Conservation (phyloP, 2,888 invertebrate genomes). For the Gisinianus flammeolus region DNA sequence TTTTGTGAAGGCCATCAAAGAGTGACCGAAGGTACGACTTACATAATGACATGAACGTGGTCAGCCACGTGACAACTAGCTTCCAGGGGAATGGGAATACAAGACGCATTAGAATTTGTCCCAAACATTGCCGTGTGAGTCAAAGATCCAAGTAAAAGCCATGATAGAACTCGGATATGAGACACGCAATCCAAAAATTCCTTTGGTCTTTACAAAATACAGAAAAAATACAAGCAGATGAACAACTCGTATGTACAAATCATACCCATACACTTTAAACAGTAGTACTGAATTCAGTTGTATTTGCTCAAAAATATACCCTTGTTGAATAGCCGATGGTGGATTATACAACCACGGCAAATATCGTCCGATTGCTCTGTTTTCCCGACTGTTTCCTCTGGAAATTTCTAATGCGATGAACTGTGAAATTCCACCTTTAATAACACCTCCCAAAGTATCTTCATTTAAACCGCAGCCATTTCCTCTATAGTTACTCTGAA, state of each 20-base stretch:
- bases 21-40: constrained; percentile 61
- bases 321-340: constrained; percentile 79
- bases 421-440: constrained; percentile 94
- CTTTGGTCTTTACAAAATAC: constrained; percentile 80
- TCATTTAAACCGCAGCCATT: constrained; percentile 80
- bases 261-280: too few relatives aligned
- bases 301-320: too few relatives aligned
- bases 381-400: constrained; percentile 82
- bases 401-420: constrained; percentile 93
- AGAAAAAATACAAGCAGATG: too few relatives aligned
- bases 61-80: constrained; percentile 96
- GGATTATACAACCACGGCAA: constrained; percentile 90
- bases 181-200: constrained; percentile 95
- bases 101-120: constrained; percentile 64
- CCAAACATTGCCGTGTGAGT: constrained; percentile 79
- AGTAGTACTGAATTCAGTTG: too few relatives aligned
- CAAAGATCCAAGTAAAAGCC: constrained; percentile 94
- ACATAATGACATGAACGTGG: constrained; percentile 94
- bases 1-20: neutral
- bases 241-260: too few relatives aligned
- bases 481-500: constrained; percentile 74
- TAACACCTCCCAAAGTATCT: constrained; percentile 93
- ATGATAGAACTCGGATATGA: constrained; percentile 91
- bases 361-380: constrained; percentile 77
- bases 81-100: constrained; percentile 92